These are phyloP conservation scores for Portunus trituberculatus DNA, from an alignment of 1,140 invertebrate species.

Conservation along the genomic window DNA sequence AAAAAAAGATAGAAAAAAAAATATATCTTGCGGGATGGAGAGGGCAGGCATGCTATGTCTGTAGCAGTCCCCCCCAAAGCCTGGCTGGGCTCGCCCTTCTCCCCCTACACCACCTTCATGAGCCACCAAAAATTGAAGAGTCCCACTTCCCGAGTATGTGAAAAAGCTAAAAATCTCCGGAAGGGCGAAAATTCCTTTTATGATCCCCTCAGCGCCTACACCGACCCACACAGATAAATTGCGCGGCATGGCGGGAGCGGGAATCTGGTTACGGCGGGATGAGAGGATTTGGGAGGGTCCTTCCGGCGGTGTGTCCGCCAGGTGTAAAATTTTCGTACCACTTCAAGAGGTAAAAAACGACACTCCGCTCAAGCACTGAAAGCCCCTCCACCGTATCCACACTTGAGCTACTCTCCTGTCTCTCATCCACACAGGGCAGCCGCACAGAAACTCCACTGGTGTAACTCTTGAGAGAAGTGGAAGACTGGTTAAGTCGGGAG, in stretches of 20 bases:
- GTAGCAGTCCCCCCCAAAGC: neutral
- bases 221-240: constrained; percentile 25
- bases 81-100: neutral
- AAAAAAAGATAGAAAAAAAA: neutral
- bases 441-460: neutral
- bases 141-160: neutral
- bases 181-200: constrained; percentile 43
- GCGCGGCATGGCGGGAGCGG: neutral
- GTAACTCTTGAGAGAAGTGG: neutral
- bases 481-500: neutral
- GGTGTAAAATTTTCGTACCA: neutral
- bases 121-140: constrained; percentile 36
- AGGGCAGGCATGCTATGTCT: neutral
- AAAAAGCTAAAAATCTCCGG: constrained; percentile 29
- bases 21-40: neutral
- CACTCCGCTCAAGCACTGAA: constrained; percentile 6
- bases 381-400: neutral
- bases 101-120: neutral
- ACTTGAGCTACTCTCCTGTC: neutral
- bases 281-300: constrained; percentile 38
- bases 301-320: constrained; percentile 1
- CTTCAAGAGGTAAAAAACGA: neutral
- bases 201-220: constrained; percentile 40
- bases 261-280: constrained; percentile 32
- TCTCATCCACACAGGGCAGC: neutral